Conservation (phyloP, 30 jellyfish, hydroid and myxozoan species). For the Sanderia malayensis region DNA sequence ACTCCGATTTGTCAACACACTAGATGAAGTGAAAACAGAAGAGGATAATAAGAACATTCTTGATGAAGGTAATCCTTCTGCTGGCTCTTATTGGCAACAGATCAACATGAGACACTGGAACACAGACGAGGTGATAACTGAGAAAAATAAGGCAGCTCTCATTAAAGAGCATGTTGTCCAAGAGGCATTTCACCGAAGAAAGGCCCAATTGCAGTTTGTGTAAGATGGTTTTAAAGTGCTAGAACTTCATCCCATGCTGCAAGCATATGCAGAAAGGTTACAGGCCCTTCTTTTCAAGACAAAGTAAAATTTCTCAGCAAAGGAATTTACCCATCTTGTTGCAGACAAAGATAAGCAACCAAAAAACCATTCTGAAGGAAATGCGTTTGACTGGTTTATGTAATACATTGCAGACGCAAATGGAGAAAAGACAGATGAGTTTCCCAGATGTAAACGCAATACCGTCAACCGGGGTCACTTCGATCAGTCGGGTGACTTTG, state of each 20-base stretch:
- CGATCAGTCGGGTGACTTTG: too few species aligned
- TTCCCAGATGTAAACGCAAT: conserved; percentile 27
- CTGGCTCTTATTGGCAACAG: conserved; percentile 27
- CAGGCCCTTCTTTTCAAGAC: not conserved
- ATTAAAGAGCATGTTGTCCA: conserved; percentile 15
- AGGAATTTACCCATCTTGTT: conserved; percentile 9
- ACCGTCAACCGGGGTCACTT: too few species aligned
- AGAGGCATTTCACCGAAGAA: conserved; percentile 22
- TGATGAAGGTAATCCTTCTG: conserved; percentile 13
- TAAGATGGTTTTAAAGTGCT: conserved; percentile 18
- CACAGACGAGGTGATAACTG: conserved; percentile 18
- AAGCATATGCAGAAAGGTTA: not conserved
- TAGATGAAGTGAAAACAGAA: conserved; percentile 25
- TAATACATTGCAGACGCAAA: conserved; percentile 5
- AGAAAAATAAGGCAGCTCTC: conserved; percentile 7
- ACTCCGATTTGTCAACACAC: conserved; percentile 6
- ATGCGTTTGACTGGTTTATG: conserved; percentile 26
- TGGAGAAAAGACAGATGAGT: conserved; percentile 14
- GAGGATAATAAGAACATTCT: not conserved
- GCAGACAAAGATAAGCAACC: conserved; percentile 14
- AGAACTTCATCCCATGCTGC: conserved; percentile 10
- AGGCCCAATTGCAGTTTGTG: conserved; percentile 15
- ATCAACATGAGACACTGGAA: conserved; percentile 29
- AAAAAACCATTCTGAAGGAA: conserved; percentile 16
- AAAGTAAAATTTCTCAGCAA: conserved; percentile 13